A percentile compares a stretch with the other conserved stretches of the same genome.
These are phyloP conservation scores for Sternarchorhynchus goeldii DNA, from an alignment of 2,797 vertebrate genomes.

Conservation along the genomic window DNA sequence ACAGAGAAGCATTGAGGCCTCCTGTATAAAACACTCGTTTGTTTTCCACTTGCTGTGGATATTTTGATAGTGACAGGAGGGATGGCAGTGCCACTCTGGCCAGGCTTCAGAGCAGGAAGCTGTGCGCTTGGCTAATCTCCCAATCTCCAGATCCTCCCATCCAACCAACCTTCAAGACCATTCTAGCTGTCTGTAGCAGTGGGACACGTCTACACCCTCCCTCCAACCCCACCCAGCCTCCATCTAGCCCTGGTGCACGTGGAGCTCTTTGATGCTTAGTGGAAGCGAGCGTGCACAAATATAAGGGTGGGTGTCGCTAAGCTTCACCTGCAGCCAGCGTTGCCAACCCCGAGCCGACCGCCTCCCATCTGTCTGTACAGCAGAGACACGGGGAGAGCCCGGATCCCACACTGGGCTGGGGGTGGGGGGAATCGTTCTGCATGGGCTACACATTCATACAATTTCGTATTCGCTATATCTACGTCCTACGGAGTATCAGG, in stretches of 20 bases:
- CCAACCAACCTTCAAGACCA: constrained; percentile 27
- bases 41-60: constrained; percentile 4
- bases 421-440: too few relatives aligned
- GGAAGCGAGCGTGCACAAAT: neutral
- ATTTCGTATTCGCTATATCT: too few relatives aligned
- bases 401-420: constrained; percentile 6
- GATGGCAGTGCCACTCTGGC: constrained; percentile 21
- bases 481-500: neutral
- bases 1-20: too few relatives aligned
- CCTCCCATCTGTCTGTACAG: constrained; percentile 35
- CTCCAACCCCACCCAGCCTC: neutral
- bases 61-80: constrained; percentile 18
- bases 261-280: constrained; percentile 33
- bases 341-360: constrained; percentile 12
- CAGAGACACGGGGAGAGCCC: constrained; percentile 25
- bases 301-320: constrained; percentile 5
- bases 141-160: constrained; percentile 20
- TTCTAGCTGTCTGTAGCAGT: constrained; percentile 5
- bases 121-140: constrained; percentile 43
- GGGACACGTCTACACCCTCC: neutral
- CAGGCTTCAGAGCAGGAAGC: constrained; percentile 41
- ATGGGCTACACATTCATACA: too few relatives aligned
- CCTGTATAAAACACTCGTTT: neutral
- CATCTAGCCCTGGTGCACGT: neutral
- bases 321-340: constrained; percentile 21